Base-by-base conservation (phyloP, 2,888 invertebrate species). In the Stenodema calcarata region DNA sequence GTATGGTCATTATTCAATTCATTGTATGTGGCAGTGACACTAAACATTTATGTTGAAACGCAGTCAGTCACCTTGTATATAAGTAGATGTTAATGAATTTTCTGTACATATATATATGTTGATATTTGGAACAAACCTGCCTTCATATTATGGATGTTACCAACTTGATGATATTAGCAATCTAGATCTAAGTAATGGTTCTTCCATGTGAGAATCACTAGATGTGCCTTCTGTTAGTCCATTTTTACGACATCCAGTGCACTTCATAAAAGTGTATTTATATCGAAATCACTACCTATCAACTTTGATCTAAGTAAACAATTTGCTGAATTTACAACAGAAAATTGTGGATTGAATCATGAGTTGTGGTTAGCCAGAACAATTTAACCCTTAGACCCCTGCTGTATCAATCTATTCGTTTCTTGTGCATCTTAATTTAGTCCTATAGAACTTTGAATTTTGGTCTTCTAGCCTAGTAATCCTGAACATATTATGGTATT, bases 191-290 rank as follows among this genome's bases (percentile, higher is more conserved):
- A 82, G 82, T 69, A 41, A 44, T 73, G 84, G 35, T 84, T 42
- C 84, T 44, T 84, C 44, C 30, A 0, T 23, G 23, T n/a, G 54
- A 44, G 84, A 54, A 84, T 84, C 75, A 84, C 70, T 84, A 75
- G 75, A 84, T 84, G 84, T 84, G 84, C 84, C 84, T 84, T 84
- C 84, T 84, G 84, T 84, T 73, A 75, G 84, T 84, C 35, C 42
- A 73, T 84, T 73, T 70, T 73, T 84, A 84, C 23, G 84, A 54
- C 84, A 70, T 23, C 75, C 47, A 11, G 54, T 82, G 82, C 82
- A 82, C 82, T 78, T 73, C 78, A 23, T 23, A 44, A 14, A 78
- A 78, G 78, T 78, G 78, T 14, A 18, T 78, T 78, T 44, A 44
- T 78, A 44, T 78, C 78, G n/a, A 23, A 23, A 62, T 62, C 27